These are phyloP conservation scores for Hylyphantes graminicola DNA, from an alignment of 1,140 invertebrate genomes.

Conservation along the genomic window DNA sequence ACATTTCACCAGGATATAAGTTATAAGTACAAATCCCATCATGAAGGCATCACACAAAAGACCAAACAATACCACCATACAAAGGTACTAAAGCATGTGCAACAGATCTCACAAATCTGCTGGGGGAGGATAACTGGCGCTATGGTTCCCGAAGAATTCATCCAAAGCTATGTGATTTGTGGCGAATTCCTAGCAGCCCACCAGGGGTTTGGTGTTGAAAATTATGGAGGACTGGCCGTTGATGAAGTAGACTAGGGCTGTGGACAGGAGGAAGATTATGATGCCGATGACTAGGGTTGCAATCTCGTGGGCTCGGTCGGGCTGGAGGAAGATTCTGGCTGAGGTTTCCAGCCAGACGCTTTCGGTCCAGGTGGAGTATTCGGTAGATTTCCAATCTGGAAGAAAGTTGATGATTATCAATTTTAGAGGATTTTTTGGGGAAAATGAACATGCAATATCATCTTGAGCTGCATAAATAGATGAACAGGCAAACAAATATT, in stretches of 20 bases:
- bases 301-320: conserved; percentile 75
- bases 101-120: conserved; percentile 40
- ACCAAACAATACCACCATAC: conserved; percentile 6
- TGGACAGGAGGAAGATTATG: conserved; percentile 74
- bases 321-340: conserved; percentile 84
- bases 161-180: conserved; percentile 62
- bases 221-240: conserved; percentile 75
- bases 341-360: conserved; percentile 82
- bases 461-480: not conserved
- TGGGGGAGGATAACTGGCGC: conserved; percentile 22
- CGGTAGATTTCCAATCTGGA: conserved; percentile 77
- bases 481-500: no score
- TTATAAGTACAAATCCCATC: not conserved
- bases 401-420: not conserved
- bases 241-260: conserved; percentile 78
- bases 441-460: not conserved
- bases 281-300: conserved; percentile 76
- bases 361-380: conserved; percentile 92
- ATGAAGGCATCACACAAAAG: conserved; percentile 13
- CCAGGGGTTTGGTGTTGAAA: conserved; percentile 68
- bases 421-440: not conserved
- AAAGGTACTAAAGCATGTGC: conserved; percentile 54
- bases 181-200: conserved; percentile 61
- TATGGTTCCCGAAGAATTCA: conserved; percentile 47
- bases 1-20: not conserved